phyloP scores from a whole-genome alignment of 2,888 invertebrate species.

The Drosophila borborema region DNA sequence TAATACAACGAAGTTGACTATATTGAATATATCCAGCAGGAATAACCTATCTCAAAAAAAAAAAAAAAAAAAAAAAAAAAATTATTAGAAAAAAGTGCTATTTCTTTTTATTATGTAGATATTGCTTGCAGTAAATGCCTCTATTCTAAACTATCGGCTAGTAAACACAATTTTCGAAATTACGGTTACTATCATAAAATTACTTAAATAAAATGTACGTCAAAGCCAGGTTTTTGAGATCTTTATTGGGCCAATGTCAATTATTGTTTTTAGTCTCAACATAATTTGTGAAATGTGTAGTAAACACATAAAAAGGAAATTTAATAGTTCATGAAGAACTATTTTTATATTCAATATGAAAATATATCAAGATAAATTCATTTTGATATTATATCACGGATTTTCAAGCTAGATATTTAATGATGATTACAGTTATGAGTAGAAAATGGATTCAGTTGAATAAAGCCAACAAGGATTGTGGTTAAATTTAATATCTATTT shows the following conservation, averaged over 20 bases:
- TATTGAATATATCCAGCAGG: no score
- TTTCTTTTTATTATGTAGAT: no score
- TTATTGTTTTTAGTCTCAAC: neutral
- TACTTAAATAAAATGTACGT: neutral
- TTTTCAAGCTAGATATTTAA: neutral
- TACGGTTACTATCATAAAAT: neutral
- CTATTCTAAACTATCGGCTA: no score
- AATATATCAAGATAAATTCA: neutral
- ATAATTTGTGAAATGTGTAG: neutral
- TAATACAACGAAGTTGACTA: no score
- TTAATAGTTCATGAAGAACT: neutral
- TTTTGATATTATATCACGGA: neutral
- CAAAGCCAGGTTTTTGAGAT: neutral
- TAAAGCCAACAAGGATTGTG: no score
- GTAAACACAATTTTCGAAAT: no score
- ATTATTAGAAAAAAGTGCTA: no score
- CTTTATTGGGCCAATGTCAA: neutral
- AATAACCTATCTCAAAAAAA: no score
- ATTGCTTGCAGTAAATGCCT: no score
- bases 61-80: no score
- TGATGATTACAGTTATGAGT: neutral
- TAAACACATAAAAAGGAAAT: neutral
- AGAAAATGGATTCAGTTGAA: no score
- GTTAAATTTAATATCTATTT: neutral
- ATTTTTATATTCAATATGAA: neutral